These are phyloP conservation scores for Montipora efflorescens DNA, from an alignment of 64 coral and sea anemone genomes.

Conservation along the genomic window DNA sequence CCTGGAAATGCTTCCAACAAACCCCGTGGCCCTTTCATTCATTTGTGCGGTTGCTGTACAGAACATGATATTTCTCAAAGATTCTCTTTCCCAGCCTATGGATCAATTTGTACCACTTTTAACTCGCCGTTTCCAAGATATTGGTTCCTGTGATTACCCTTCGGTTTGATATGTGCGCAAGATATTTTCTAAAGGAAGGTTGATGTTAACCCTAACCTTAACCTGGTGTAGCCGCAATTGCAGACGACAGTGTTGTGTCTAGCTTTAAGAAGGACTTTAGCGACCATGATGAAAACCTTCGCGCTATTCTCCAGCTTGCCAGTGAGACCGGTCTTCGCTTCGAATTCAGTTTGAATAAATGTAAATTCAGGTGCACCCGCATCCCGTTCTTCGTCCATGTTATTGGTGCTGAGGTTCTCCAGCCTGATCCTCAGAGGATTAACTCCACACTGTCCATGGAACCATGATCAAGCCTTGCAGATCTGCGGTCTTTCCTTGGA, in stretches of 20 bases:
- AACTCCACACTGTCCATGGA: neutral
- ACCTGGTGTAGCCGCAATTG: too few relatives aligned
- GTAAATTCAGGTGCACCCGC: conserved; percentile 52
- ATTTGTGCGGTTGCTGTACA: too few relatives aligned
- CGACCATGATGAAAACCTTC: conserved; percentile 15
- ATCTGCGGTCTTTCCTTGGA: too few relatives aligned
- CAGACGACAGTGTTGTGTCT: conserved; percentile 33
- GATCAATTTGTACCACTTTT: conserved; percentile 43
- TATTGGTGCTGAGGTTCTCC: conserved; percentile 33
- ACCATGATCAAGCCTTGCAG: too few relatives aligned
- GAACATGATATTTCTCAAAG: too few relatives aligned
- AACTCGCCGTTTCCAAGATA: neutral
- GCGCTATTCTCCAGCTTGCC: conserved; percentile 42
- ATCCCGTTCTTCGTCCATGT: conserved; percentile 57
- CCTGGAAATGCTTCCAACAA: too few relatives aligned
- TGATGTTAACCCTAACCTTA: neutral
- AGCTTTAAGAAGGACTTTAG: neutral
- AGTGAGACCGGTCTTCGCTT: conserved; percentile 55
- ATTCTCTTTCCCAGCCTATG: too few relatives aligned
- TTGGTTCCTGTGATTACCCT: conserved; percentile 8
- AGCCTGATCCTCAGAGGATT: conserved; percentile 38
- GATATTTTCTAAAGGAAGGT: neutral
- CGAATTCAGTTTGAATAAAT: conserved; percentile 33
- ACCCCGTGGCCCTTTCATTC: too few relatives aligned
- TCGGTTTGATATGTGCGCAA: neutral